Evolutionary conservation across 1,140 invertebrate genomes (phyloP).

Genomic region (Drosophila busckii): DNA sequence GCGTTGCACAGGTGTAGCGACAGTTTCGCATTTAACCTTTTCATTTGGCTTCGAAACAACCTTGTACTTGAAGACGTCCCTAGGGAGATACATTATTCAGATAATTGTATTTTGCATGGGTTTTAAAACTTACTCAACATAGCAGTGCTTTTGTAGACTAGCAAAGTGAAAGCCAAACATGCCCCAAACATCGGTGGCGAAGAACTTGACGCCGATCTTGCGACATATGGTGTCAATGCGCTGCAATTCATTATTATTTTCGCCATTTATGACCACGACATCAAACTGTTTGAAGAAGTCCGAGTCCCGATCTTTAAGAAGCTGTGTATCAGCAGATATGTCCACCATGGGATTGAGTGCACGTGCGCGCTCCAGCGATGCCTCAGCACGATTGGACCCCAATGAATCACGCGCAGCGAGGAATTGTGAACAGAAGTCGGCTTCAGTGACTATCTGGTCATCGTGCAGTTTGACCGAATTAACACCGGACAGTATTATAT

Average conservation of each 20-base stretch:
- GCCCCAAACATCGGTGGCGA: slow-evolving; percentile 95
- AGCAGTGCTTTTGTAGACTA: slow-evolving; percentile 92
- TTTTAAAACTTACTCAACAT: slow-evolving; percentile 86
- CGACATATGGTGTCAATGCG: slow-evolving; percentile 90
- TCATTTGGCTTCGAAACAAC: slow-evolving; percentile 81
- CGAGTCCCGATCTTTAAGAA: slow-evolving; percentile 82
- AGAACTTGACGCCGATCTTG: slow-evolving; percentile 89
- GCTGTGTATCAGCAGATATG: slow-evolving; percentile 85
- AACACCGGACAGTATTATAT: slow-evolving; percentile 96
- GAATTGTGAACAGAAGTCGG: slow-evolving; percentile 90
- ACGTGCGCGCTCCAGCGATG: slow-evolving; percentile 87
- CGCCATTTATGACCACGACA: slow-evolving; percentile 90
- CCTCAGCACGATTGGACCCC: slow-evolving; percentile 90
- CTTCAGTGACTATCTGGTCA: slow-evolving; percentile 84
- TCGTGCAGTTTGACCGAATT: slow-evolving; percentile 94
- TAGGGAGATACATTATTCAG: slow-evolving; percentile 20
- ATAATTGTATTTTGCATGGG: too few relatives aligned
- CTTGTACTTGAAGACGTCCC: slow-evolving; percentile 81
- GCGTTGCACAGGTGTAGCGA: slow-evolving; percentile 80
- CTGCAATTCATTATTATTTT: slow-evolving; percentile 85
- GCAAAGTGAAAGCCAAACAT: slow-evolving; percentile 94
- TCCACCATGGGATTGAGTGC: slow-evolving; percentile 96
- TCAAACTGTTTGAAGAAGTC: slow-evolving; percentile 90
- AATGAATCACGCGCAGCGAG: slow-evolving; percentile 84
- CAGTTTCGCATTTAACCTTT: slow-evolving; percentile 80